Conservation (phyloP, 2,888 invertebrate genomes). For the Hedya salicella region DNA sequence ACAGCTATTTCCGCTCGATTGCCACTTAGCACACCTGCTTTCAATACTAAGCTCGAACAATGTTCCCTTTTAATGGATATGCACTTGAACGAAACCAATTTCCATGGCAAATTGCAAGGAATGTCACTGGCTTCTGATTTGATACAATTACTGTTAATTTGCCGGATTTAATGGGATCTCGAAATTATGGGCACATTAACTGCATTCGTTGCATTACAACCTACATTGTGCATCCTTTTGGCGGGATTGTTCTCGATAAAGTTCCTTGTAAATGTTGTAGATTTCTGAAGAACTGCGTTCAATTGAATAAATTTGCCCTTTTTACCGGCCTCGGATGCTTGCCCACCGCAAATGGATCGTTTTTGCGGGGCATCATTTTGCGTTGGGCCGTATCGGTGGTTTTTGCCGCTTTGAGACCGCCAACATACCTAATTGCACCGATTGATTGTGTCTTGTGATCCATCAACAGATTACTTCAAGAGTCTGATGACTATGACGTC, state of each 20-base stretch:
- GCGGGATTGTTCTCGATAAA: not conserved
- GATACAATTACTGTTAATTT: slow-evolving; percentile 34
- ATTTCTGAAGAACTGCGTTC: slow-evolving; percentile 3
- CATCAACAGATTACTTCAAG: slow-evolving; percentile 55
- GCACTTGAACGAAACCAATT: slow-evolving; percentile 18
- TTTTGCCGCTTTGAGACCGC: slow-evolving; percentile 36
- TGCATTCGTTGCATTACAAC: slow-evolving; percentile 11
- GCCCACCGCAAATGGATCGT: slow-evolving; percentile 24
- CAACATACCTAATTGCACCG: slow-evolving; percentile 53
- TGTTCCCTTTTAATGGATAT: slow-evolving; percentile 22
- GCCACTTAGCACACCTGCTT: slow-evolving; percentile 22
- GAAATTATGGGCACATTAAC: slow-evolving; percentile 28
- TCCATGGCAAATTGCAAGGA: slow-evolving; percentile 15
- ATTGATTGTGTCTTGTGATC: slow-evolving; percentile 55
- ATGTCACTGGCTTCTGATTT: slow-evolving; percentile 32
- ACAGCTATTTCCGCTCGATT: slow-evolving; percentile 26
- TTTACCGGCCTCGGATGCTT: slow-evolving; percentile 28
- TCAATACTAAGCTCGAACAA: slow-evolving; percentile 16
- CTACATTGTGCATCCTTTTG: slow-evolving; percentile 2
- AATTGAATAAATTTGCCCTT: slow-evolving; percentile 32
- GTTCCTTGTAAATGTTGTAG: slow-evolving; percentile 8
- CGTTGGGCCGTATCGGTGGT: slow-evolving; percentile 27
- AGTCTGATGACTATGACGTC: slow-evolving; percentile 54
- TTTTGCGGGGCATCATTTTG: slow-evolving; percentile 30
- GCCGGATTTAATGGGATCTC: slow-evolving; percentile 17